phyloP scores from a whole-genome alignment of 2,888 invertebrate species.

The Notocelia uddmanniana region DNA sequence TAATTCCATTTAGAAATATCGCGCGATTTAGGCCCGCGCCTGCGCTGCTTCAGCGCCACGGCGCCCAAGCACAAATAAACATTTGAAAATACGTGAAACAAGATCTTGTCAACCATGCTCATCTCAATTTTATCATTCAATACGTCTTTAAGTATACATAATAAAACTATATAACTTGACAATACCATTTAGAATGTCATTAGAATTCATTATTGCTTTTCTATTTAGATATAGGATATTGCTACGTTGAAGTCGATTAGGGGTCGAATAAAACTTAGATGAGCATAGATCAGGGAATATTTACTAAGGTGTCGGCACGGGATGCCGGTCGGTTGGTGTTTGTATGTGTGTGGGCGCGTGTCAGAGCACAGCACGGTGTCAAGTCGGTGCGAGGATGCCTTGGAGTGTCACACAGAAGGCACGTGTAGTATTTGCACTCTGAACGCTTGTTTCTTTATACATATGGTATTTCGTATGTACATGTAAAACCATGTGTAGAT shows the following conservation, averaged over 20 bases:
- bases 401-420: constrained; percentile 46
- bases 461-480: constrained; percentile 79
- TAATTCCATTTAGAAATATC: constrained; percentile 82
- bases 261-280: constrained; percentile 66
- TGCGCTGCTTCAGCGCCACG: constrained; percentile 8
- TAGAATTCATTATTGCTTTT: constrained; percentile 47
- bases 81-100: constrained; percentile 85
- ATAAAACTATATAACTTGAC: constrained; percentile 51
- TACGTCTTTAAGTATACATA: constrained; percentile 46
- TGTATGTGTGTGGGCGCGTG: constrained; percentile 62
- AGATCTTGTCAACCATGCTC: constrained; percentile 75
- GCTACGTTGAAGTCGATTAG: constrained; percentile 36
- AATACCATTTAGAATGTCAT: constrained; percentile 47
- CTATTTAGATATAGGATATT: constrained; percentile 41
- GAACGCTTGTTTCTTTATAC: constrained; percentile 63
- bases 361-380: constrained; percentile 66
- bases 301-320: constrained; percentile 50
- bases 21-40: constrained; percentile 46
- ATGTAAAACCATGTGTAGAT: constrained; percentile 86
- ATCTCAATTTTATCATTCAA: constrained; percentile 66
- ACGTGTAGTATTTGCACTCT: constrained; percentile 63
- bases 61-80: constrained; percentile 57
- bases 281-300: constrained; percentile 71
- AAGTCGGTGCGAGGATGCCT: constrained; percentile 40
- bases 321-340: constrained; percentile 58